Evolutionary conservation across 2,797 vertebrate species (phyloP), one percentile per base, ranked within the genome.

Genomic region (Cottoperca gobio): DNA sequence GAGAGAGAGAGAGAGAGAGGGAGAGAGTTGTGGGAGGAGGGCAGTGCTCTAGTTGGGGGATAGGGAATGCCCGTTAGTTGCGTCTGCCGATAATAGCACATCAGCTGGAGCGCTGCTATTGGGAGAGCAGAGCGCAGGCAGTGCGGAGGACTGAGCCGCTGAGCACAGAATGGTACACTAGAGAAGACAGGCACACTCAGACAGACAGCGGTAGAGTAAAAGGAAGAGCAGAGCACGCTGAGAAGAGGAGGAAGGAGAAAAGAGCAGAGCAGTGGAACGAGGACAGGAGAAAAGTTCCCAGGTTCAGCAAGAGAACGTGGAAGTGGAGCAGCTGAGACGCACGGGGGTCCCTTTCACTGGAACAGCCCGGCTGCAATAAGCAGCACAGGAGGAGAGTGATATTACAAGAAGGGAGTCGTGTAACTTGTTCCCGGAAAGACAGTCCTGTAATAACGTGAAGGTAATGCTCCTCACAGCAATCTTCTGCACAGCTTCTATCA

Each of bases 1-100:
- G 93, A 82, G 72, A 73, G 66, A 73, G 86, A 81, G 82, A 21
- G 62, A 46, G 62, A 76, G 78, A 43, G 60, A 57, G 72, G 0
- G 84, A 90, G 92, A 92, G 93, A 82, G 72, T 23, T 63, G 69
- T 83, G 81, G 82, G 82, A 81, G 82, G 84, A 82, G 83, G 78
- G 89, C 78, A 88, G 79, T 76, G 93, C 88, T 95, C 92, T 94
- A 93, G 93, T 91, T 91, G 88, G 91, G 91, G 91, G 93, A 94
- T 88, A 94, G 95, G 94, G 95, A 95, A 95, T 96, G 95, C 95
- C 96, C 91, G 89, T 94, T 90, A 94, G 94, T 94, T 93, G 96
- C 94, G 91, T 95, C 95, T 95, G 96, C 94, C 78, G 94, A 93
- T 94, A 93, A 94, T 95, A 96, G 94, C 93, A 86, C 93, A 87